A percentile compares a stretch with the other conserved stretches of the same genome.
These are phyloP conservation scores for Dyspetes luteomarginatus DNA, from an alignment of 2,888 invertebrate species.

Conservation along the genomic window DNA sequence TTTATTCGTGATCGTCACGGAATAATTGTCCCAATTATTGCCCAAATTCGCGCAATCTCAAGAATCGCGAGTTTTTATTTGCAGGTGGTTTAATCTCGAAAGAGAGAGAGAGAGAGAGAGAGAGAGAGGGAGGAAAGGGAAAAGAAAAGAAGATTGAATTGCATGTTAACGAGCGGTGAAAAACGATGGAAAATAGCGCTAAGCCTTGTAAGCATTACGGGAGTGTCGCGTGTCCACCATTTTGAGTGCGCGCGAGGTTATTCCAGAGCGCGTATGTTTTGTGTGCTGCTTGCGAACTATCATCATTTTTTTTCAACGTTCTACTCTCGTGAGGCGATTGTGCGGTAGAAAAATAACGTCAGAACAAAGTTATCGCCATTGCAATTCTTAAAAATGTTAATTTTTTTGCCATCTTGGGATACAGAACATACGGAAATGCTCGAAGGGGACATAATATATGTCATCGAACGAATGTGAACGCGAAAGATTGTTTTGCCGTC, in stretches of 20 bases:
- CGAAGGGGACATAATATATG: neutral
- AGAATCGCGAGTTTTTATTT: too few relatives aligned
- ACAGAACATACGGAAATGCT: neutral
- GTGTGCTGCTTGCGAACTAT: conserved; percentile 3
- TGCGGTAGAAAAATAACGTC: neutral
- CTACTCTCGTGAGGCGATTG: neutral
- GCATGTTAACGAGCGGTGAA: conserved; percentile 33
- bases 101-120: conserved; percentile 4
- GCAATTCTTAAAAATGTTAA: neutral
- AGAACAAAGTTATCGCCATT: neutral
- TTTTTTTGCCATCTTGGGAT: neutral
- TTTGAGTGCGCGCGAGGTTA: conserved; percentile 81
- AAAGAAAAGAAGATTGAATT: conserved; percentile 37
- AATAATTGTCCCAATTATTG: neutral
- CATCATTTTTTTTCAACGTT: conserved; percentile 4
- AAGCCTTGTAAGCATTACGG: conserved; percentile 68
- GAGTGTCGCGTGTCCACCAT: conserved; percentile 80
- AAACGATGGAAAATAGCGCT: conserved; percentile 54
- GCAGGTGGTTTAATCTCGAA: too few relatives aligned
- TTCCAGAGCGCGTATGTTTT: conserved; percentile 68
- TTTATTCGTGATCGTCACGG: neutral
- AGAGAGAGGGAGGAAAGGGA: conserved; percentile 41
- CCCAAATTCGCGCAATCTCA: neutral
- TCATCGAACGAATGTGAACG: neutral
- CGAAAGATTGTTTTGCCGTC: neutral